Evolutionary conservation across 2,113 vertebrate genomes (phyloP), one percentile per base, ranked within the genome.

Genomic region (Cettia cetti): DNA sequence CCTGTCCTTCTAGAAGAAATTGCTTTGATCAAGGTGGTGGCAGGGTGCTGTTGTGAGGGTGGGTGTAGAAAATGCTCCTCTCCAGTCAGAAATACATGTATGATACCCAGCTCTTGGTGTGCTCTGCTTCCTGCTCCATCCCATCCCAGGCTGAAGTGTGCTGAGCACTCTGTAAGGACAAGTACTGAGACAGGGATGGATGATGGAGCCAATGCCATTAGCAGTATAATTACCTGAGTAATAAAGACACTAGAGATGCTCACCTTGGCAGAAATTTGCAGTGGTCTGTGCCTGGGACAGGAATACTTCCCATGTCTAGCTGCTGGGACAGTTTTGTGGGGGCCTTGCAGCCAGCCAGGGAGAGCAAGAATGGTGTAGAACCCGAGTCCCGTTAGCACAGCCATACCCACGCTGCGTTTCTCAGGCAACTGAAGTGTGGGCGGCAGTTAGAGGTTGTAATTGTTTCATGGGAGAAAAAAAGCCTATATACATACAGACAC

Each of bases 351-450:
- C 57, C 59, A 86, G 59, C 60, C 80, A 72, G 0, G 78, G 78
- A 52, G 23, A 78, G 56, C 45, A 77, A 66, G 37, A 35, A 45
- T 5, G 8, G 91, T 89, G 85, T 88, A 82, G 89, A 96, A 78
- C 71, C 39, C 0, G 0, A 86, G 74, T 87, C 65, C 47, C 89
- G 6, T 93, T 90, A 82, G 31, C 74, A 64, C 66, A 92, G 64
- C 89, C 40, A 2, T 92, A 84, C 96, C 95, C 96, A 96, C 75
- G 42, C 95, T 86, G 75, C n/a, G 88, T 97, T 97, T 97, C 96
- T 97, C 81, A 86, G 96, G 96, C 97, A 97, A 96, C 97, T 83
- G 94, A 75, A 79, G 22, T 47, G 96, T 97, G 76, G 97, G 96
- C 0, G 47, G 92, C 50, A 94, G 83, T 75, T 87, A 88, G 94